Base-by-base conservation (phyloP, 2,113 vertebrate species). In the Nyctibius bracteatus region DNA sequence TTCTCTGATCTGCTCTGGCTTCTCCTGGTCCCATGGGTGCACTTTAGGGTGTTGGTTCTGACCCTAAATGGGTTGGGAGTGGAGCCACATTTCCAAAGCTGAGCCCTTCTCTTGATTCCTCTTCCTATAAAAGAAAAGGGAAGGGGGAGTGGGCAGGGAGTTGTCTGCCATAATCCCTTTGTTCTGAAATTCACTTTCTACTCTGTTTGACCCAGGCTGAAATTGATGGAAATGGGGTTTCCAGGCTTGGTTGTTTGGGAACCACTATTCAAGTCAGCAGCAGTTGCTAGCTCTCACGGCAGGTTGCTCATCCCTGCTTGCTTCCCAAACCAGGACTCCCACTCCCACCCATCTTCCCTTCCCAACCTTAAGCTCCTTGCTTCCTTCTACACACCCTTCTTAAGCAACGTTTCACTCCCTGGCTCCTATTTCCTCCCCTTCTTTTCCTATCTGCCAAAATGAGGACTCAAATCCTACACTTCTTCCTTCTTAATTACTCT, bases 401-500 rank as follows among this genome's bases (percentile, higher is more conserved):
- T 72, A 61, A 65, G 35, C 9, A 71, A 13, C 39, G 74, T 5
- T 46, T 83, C 11, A n/a, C 13, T 71, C 22, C n/a, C 25, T 81
- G 33, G 12, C 35, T 79, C 30, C 30, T 71, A 31, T 55, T 78
- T 84, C 10, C 22, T 71, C 27, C 10, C 43, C 10, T 74, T 71
- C 22, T 31, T 84, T 81, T 70, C 25, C 46, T 74, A 6, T 62
- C 33, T 80, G 57, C 61, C 85, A 94, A 71, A 91, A 87, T 35
- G 8, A 89, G n/a, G 35, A 62, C 33, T 90, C 18, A 7, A 67
- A 3, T 78, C 16, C 35, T 73, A 39, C 14, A 8, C 2, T 17
- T 43, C 23, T 83, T 81, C 55, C 51, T 84, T 84, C n/a, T 74
- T 91, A 87, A 91, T 81, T 74, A 46, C 13, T 58, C 22, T 67